Conservation (phyloP, 2,888 invertebrate genomes). For the Apantesis nais region DNA sequence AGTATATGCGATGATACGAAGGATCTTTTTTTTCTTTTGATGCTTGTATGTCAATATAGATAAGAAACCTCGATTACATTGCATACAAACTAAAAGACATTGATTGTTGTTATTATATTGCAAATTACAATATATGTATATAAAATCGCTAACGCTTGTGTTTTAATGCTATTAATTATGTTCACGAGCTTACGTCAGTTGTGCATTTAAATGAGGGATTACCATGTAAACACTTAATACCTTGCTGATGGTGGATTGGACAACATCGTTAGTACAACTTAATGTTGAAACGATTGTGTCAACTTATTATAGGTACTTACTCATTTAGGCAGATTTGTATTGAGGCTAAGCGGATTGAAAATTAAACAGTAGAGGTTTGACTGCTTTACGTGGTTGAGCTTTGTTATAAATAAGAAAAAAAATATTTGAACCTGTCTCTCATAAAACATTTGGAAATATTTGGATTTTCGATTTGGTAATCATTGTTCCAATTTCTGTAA, state of each 20-base stretch:
- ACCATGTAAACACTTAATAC: slow-evolving; percentile 55
- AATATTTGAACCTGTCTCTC: no score
- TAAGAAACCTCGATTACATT: no score
- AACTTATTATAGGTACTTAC: slow-evolving; percentile 9
- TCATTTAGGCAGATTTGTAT: neutral
- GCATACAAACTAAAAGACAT: no score
- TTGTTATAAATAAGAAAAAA: neutral
- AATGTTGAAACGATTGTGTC: slow-evolving; percentile 31
- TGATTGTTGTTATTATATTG: no score
- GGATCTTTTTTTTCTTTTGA: no score
- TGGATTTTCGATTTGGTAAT: no score
- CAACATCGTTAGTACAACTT: slow-evolving; percentile 35
- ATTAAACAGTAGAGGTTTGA: neutral
- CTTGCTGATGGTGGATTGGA: slow-evolving; percentile 45
- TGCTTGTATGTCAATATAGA: no score
- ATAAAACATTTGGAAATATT: no score
- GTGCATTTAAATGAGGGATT: slow-evolving; percentile 54
- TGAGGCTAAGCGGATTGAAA: slow-evolving; percentile 7
- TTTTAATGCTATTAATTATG: slow-evolving; percentile 32
- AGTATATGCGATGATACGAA: no score
- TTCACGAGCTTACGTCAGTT: slow-evolving; percentile 54
- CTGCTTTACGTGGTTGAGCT: neutral
- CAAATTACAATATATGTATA: neutral
- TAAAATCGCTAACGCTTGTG: slow-evolving; percentile 22
- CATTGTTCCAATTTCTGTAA: no score